Conservation (phyloP, 2,113 vertebrate genomes). For the Junco hyemalis region DNA sequence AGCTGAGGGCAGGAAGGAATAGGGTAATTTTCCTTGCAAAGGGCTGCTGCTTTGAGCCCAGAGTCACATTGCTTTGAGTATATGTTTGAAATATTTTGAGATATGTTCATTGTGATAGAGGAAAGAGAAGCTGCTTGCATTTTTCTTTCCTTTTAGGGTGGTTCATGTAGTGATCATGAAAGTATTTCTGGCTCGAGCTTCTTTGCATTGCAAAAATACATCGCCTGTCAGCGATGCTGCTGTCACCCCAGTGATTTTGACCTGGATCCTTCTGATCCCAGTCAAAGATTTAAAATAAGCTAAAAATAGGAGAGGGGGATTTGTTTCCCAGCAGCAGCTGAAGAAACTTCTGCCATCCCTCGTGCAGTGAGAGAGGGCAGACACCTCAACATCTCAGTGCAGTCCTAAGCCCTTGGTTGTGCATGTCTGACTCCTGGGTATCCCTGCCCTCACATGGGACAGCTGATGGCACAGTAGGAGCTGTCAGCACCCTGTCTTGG, state of each 20-base stretch:
- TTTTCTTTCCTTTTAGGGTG: conserved; percentile 53
- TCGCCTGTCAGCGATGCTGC: not conserved
- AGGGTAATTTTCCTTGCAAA: not conserved
- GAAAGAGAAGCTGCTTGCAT: conserved; percentile 5
- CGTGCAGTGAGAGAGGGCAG: not conserved
- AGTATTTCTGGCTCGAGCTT: conserved; percentile 41
- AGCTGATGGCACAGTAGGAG: not conserved
- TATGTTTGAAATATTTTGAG: not conserved
- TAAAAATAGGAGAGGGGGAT: conserved; percentile 58
- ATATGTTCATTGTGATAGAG: not conserved
- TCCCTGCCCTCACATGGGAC: not conserved
- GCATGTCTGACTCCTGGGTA: not conserved
- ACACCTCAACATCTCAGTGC: not conserved
- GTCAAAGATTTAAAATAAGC: conserved; percentile 53
- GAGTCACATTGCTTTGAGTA: not conserved
- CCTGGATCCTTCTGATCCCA: conserved; percentile 56
- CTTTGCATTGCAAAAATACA: conserved; percentile 38
- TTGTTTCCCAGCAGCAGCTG: conserved; percentile 64
- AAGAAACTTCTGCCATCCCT: conserved; percentile 27
- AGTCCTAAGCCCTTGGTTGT: not conserved
- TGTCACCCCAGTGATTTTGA: conserved; percentile 59
- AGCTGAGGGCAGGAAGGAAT: not conserved
- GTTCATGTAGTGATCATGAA: not conserved
- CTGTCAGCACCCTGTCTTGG: not conserved
- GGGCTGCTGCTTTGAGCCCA: not conserved